Percentiles rank a stretch among this genome's conserved stretches.
Evolutionary conservation across 2,797 vertebrate species (phyloP).

Genomic region (Emydoidea blandingii): DNA sequence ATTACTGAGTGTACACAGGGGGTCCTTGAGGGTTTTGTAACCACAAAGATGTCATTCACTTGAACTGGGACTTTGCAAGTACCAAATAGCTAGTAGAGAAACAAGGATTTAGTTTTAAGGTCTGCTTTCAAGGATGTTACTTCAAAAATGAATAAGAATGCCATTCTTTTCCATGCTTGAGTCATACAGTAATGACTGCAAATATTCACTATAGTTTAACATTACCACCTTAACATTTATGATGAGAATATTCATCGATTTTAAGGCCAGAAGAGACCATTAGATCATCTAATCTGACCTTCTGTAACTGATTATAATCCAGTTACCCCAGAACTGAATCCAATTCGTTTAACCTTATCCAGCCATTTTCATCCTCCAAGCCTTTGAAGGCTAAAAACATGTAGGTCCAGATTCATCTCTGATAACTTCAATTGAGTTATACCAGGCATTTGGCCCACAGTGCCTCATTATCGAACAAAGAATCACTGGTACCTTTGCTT

Average conservation of each 20-base stretch:
- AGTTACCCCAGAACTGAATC: background rate
- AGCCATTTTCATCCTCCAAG: background rate
- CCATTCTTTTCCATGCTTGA: slow-evolving; percentile 5
- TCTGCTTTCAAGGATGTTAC: slow-evolving; percentile 21
- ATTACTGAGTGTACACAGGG: slow-evolving; percentile 86
- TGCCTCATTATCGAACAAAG: background rate
- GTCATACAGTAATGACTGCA: background rate
- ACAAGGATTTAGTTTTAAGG: slow-evolving; percentile 48
- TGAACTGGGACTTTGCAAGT: slow-evolving; percentile 42
- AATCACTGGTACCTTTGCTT: background rate
- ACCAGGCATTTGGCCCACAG: background rate
- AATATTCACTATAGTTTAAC: slow-evolving; percentile 33
- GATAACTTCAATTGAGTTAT: background rate
- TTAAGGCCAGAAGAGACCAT: slow-evolving; percentile 58
- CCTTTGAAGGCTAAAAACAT: background rate
- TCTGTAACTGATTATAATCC: slow-evolving; percentile 39
- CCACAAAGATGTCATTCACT: slow-evolving; percentile 53
- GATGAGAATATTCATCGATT: slow-evolving; percentile 57
- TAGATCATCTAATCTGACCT: slow-evolving; percentile 42
- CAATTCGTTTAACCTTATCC: background rate
- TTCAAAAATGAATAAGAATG: slow-evolving; percentile 2
- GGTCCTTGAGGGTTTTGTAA: slow-evolving; percentile 75
- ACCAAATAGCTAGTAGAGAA: slow-evolving; percentile 10
- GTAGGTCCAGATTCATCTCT: background rate
- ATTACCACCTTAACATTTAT: background rate